phyloP scores from a whole-genome alignment of 92 coral and sea anemone species.

The Diadumene lineata region DNA sequence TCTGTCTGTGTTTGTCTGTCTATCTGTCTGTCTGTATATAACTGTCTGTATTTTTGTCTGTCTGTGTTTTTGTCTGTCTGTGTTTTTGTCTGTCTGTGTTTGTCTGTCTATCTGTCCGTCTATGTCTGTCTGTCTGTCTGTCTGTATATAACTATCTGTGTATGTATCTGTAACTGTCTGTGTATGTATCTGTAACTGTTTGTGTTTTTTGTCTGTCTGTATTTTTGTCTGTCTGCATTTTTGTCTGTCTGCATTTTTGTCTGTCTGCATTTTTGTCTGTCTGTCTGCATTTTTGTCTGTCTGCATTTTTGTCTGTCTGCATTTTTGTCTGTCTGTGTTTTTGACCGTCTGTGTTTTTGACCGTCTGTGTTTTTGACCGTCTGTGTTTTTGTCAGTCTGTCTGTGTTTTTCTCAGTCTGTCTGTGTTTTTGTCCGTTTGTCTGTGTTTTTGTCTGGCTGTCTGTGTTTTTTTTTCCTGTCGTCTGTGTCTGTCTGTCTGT shows the following conservation, averaged over 20 bases:
- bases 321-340: background rate
- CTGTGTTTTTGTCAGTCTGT: background rate
- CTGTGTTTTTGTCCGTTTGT: background rate
- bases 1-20: background rate
- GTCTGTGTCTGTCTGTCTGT: too few species aligned
- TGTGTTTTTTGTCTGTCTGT: background rate
- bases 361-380: background rate
- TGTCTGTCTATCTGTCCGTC: background rate
- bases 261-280: background rate
- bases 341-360: background rate
- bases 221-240: background rate
- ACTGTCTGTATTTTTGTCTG: too few species aligned
- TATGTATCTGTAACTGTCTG: background rate
- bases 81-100: background rate
- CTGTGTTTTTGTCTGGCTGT: background rate
- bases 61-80: too few species aligned
- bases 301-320: background rate
- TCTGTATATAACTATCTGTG: background rate
- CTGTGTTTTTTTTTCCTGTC: too few species aligned
- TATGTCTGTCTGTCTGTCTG: background rate
- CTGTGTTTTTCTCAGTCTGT: background rate
- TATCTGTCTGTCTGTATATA: too few species aligned
- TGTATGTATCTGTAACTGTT: background rate
- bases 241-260: background rate
- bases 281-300: background rate